Evolutionary conservation across 2,888 invertebrate genomes (phyloP), one percentile per base, ranked within the genome.

Genomic region (Trimorus sp.): DNA sequence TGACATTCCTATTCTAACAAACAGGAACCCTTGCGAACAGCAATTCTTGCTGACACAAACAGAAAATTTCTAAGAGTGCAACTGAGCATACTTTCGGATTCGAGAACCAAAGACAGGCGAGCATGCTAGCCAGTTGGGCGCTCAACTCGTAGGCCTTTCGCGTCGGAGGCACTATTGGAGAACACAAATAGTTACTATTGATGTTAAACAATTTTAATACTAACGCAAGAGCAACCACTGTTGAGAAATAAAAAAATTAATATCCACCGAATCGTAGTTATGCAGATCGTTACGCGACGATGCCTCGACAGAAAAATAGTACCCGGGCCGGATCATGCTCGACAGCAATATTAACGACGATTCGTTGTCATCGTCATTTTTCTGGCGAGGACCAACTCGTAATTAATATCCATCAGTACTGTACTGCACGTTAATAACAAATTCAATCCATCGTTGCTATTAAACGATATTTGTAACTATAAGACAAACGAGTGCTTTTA

Each of bases 151-250:
- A 73, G 54, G 75, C 66, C 63, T 76, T 81, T 68, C 12, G 16
- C 36, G 75, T 51, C 37, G 49, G 48, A 63, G 62, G 66, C 69
- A 74, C 63, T 82, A 82, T 78, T 54, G 70, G 60, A 82, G 60
- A 78, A 70, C 74, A 4, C 26, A 26, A 62, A 82, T 82, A 74
- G 78, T 82, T 74, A 82, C 78, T 82, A 82, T 78, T 78, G 82
- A 82, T 78, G 78, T 77, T 78, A 62, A 70, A 82, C 78, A 70
- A 77, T 74, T 82, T 77, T 71, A 76, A 81, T 81, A 81, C 49
- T 76, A 68, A 76, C 42, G 45, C 75, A 75, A 75, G 66, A 75
- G 68, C 76, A 78, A 74, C 69, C 63, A 74, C 69, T 78, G 82
- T 82, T 78, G 73, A 82, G 58, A 82, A 37, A 54, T 73, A 78